Base-by-base conservation (phyloP, 2,888 invertebrate species). In the Gari tellinella region DNA sequence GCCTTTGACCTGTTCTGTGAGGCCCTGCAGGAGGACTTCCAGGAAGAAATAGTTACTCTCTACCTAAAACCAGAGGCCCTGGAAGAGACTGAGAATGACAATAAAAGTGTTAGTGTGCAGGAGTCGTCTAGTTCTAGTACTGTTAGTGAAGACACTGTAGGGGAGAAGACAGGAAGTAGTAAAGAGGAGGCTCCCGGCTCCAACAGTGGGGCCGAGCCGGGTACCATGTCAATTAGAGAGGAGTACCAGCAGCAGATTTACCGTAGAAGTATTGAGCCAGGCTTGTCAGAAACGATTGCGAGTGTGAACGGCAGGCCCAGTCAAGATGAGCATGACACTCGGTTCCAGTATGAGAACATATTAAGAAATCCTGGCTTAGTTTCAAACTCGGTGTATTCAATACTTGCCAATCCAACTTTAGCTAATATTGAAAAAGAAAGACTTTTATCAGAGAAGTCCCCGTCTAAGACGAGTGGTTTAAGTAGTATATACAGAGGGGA, bases 1-100 rank as follows among this genome's bases (percentile, higher is more conserved):
- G 85, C 87, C 8, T 89, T 87, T 70, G 61, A 82, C 5, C 57
- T 52, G 2, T 88, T 89, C 66, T 88, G 89, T 75, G 86, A 88
- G 23, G 82, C 88, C 2, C 75, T 89, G 1, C 76, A 72, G 38
- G 88, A 80, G 7, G 85, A 85, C 56, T 81, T 76, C 19, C 89
- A 89, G 62, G 80, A 84, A 26, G 69, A 83, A 41, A 72, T 89
- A 7, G 88, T 89, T 2, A 70, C 80, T 15, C 56, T 67, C n/a
- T 84, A 75, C 55, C 72, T 85, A 12, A 79, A 72, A 63, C 66
- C 75, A 15, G 64, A 72, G 21, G 23, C 15, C 41, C 43, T 48
- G 15, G 55, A 61, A 43, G 41, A 45, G 31, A 40, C 41, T 17
- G 25, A 64, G 5, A 51, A 43, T 10, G 51, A 40, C 10, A 68